Base-by-base conservation (phyloP, 2,888 invertebrate species). In the Parnassius apollo region DNA sequence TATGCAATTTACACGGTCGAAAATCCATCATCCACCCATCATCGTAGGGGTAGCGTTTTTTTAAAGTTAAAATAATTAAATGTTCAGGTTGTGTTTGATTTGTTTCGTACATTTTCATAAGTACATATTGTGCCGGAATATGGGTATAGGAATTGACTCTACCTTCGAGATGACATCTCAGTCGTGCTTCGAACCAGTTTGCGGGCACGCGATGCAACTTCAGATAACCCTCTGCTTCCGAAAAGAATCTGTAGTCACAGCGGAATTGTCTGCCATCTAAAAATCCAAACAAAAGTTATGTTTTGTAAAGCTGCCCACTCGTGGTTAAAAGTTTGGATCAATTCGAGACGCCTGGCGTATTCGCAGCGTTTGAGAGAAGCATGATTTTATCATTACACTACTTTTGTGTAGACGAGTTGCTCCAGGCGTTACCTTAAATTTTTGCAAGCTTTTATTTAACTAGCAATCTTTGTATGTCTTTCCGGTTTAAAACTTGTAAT, bases 161-260 rank as follows among this genome's bases (percentile, higher is more conserved):
- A 75, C 78, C 80, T 75, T 80, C 79, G n/a, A 78, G 72, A 13
- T 78, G 73, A 61, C 80, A 81, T 50, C 79, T 69, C 12, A 78
- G 69, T n/a, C 77, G 71, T 2, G 80, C 80, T 42, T 76, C 75
- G 4, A 60, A 62, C 77, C 77, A 81, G 45, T 72, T 73, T 0
- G 72, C 71, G 1, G 80, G 80, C 12, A 78, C 69, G 12, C 66
- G 62, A 48, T 79, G 75, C 46, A 79, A 68, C 65, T 79, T 81
- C 45, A 78, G 64, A 72, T 75, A 79, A 2, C 79, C 76, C 0
- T 66, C 66, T 2, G 68, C 72, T 0, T 69, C 67, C 0, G 57
- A 10, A 53, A 63, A 62, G 59, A 74, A 71, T 35, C 44, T 67
- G 69, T 77, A 78, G 65, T 77, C 77, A 13, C 68, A 73, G 42